Conservation (phyloP, 2,113 vertebrate genomes). For the Daboia siamensis region DNA sequence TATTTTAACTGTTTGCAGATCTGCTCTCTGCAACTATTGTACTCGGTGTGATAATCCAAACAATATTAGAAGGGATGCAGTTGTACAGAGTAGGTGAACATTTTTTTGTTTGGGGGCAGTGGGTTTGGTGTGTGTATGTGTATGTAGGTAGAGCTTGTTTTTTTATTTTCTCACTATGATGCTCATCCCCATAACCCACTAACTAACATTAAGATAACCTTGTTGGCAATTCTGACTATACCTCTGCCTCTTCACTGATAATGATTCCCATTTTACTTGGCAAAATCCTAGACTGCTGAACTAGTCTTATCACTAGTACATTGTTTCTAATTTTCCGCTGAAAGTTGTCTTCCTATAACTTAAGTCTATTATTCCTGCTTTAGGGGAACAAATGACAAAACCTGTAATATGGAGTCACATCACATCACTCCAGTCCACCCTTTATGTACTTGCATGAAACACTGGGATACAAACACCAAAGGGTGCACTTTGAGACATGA, state of each 20-base stretch:
- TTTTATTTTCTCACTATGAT: neutral
- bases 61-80: neutral
- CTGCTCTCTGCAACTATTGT: neutral
- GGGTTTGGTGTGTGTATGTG: neutral
- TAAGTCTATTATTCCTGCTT: neutral
- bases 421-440: neutral
- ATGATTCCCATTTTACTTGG: neutral
- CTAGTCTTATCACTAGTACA: neutral
- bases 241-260: neutral
- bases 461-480: neutral
- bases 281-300: neutral
- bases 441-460: neutral
- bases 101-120: neutral
- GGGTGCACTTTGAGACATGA: neutral
- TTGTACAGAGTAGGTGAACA: neutral
- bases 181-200: neutral
- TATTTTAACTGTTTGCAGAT: neutral
- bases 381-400: neutral
- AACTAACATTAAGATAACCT: neutral
- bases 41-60: neutral
- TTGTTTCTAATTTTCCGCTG: neutral
- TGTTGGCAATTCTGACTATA: neutral
- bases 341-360: neutral
- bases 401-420: neutral
- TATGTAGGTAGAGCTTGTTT: neutral